These are phyloP conservation scores for Rana temporaria DNA, from an alignment of 2,113 vertebrate species.

Conservation along the genomic window DNA sequence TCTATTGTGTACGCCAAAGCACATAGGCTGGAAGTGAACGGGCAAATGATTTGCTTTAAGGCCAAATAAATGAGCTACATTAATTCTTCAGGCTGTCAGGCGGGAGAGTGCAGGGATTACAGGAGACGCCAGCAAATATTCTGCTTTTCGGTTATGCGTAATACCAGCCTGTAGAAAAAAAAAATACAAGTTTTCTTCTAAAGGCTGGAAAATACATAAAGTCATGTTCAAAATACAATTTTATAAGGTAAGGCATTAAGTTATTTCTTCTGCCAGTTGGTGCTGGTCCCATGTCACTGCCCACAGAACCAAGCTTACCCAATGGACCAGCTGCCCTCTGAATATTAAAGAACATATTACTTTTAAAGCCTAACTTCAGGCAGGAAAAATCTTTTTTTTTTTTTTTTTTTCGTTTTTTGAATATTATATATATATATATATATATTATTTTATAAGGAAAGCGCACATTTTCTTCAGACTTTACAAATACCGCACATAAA, in stretches of 20 bases:
- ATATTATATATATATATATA: too few species aligned
- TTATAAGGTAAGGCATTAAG: not conserved
- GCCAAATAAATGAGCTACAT: slow-evolving; percentile 4
- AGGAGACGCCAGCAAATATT: not conserved
- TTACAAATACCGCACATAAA: too few species aligned
- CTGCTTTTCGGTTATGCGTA: not conserved
- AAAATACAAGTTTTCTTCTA: not conserved
- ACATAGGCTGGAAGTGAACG: not conserved
- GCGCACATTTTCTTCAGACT: too few species aligned
- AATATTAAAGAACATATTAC: too few species aligned
- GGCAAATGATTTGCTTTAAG: not conserved
- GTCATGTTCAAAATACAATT: not conserved
- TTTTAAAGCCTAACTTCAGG: too few species aligned
- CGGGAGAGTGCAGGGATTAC: not conserved
- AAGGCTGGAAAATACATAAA: not conserved
- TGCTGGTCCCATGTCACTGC: not conserved
- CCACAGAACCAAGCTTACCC: not conserved
- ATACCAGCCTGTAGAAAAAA: not conserved
- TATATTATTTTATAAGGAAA: too few species aligned
- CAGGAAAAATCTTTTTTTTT: too few species aligned
- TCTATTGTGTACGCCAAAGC: slow-evolving; percentile 1
- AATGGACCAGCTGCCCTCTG: too few species aligned
- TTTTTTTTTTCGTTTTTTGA: too few species aligned
- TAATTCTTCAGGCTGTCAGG: not conserved
- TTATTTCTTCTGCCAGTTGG: not conserved